These are phyloP conservation scores for Eulemur macaco DNA, from an alignment of 2,113 vertebrate species.

Conservation along the genomic window DNA sequence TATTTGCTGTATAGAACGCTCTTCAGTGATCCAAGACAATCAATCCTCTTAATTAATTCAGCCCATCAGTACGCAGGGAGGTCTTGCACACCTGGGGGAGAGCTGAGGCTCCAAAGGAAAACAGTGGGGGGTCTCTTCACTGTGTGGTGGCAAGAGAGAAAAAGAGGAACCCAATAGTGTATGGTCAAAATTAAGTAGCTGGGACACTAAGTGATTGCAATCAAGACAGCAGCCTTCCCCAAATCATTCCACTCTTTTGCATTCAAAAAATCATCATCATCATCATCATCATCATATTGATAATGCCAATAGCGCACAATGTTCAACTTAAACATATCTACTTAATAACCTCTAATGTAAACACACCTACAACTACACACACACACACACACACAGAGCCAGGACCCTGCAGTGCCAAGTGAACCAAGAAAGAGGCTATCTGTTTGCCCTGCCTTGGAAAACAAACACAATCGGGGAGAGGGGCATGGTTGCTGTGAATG, in stretches of 20 bases:
- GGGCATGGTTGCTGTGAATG: accelerated
- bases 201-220: neutral
- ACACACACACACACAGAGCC: neutral
- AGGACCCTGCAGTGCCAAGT: neutral
- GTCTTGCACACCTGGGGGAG: constrained; percentile 6
- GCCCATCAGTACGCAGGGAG: neutral
- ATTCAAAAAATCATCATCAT: neutral
- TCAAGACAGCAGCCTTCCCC: neutral
- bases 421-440: neutral
- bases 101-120: neutral
- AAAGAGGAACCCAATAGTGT: neutral
- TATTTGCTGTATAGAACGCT: neutral
- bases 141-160: neutral
- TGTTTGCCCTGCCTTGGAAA: neutral
- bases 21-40: neutral
- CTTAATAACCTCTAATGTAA: constrained; percentile 4
- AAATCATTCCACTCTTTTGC: neutral
- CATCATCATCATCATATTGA: neutral
- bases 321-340: neutral
- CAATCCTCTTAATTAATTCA: constrained; percentile 67
- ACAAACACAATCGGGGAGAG: neutral
- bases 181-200: constrained; percentile 6
- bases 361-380: neutral
- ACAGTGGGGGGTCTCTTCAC: neutral
- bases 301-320: neutral